phyloP scores from a whole-genome alignment of 2,113 vertebrate genomes.

The Sebastes fasciatus region DNA sequence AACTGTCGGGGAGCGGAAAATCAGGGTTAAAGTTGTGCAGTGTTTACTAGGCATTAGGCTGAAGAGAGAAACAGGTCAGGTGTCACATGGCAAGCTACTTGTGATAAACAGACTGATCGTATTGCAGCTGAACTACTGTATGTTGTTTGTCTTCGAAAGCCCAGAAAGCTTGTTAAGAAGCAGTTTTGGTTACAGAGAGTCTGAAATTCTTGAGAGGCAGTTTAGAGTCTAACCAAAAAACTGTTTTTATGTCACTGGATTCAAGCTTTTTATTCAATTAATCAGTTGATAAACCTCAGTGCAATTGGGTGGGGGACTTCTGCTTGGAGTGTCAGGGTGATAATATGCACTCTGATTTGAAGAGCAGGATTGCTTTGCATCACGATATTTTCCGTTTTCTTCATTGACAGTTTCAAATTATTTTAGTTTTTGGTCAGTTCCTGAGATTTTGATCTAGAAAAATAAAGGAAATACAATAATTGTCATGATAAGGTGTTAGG shows the following conservation, averaged over 20 bases:
- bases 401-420: background rate
- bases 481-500: background rate
- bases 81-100: background rate
- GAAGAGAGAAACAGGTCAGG: background rate
- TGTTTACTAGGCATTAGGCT: background rate
- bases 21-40: too few relatives aligned
- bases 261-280: constrained; percentile 8
- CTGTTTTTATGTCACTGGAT: background rate
- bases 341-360: background rate
- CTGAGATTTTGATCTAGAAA: background rate
- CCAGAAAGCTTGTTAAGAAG: background rate
- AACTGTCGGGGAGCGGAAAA: too few relatives aligned
- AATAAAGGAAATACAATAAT: background rate
- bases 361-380: constrained; percentile 15
- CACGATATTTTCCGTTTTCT: background rate
- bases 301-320: background rate
- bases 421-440: background rate
- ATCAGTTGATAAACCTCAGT: constrained; percentile 12
- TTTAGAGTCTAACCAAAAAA: background rate
- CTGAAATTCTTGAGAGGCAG: background rate
- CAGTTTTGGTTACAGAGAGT: background rate
- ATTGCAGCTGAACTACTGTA: background rate
- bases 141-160: background rate
- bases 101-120: background rate
- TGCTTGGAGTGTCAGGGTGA: constrained; percentile 25